Evolutionary conservation across 1,140 invertebrate genomes (phyloP), one percentile per base, ranked within the genome.

Genomic region (Pogonomyrmex barbatus): DNA sequence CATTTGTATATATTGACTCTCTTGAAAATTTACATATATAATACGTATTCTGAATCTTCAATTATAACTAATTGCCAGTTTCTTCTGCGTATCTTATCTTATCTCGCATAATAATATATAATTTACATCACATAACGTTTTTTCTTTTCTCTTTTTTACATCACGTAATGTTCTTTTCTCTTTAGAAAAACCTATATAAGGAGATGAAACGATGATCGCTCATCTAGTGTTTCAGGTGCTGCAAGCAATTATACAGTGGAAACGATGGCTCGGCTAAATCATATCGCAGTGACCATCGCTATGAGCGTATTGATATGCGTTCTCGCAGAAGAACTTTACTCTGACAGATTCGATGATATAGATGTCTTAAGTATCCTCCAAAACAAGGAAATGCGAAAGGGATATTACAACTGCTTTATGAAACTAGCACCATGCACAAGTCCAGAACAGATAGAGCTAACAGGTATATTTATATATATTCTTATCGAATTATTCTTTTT

Each of bases 361-460:
- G 58, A 89, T 36, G 1, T 85, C 0, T 9, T 8, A 0, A 17
- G 24, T 8, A 33, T 89, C n/a, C n/a, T 89, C 4, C 0, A 2
- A 2, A 89, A 89, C 2, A 65, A 73, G 3, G 42, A 24, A 6
- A 0, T 78, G 10, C 30, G 91, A n/a, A 17, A 90, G 0, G 76
- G 88, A 4, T 93, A 92, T 47, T 94, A 95, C 39, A 93, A 93
- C 1, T 95, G 95, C 63, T 92, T 95, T 45, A 94, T 95, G 90
- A 93, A 92, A 17, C 83, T 75, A 36, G 94, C 91, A 73, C 90
- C 92, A 1, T 95, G 95, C 54, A n/a, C 78, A 2, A 92, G 91
- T 14, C 85, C 79, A 0, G 92, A 91, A 60, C 78, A 89, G 0
- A 45, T 33, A 9, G 92, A 91, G 8, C 91, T 93, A 52, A 91